Evolutionary conservation across 2,888 invertebrate genomes (phyloP), one percentile per base, ranked within the genome.

Genomic region (Schrankia costaestrigalis): DNA sequence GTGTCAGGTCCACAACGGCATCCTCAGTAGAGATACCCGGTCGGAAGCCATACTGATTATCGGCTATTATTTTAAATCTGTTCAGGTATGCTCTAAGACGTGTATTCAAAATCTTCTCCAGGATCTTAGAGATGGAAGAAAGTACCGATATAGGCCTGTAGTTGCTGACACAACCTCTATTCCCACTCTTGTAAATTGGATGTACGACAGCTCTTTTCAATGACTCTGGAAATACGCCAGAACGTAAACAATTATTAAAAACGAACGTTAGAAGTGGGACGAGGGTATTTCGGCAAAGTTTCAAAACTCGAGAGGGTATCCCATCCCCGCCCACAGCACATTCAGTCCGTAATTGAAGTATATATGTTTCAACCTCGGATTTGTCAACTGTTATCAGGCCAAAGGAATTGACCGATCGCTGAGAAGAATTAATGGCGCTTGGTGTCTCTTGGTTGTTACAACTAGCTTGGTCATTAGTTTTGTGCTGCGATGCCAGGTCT

Each of bases 91-190:
- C n/a, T 19, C n/a, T 29, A 4, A 29, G 11, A 3, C 3, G n/a
- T 1, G 8, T 29, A 11, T 13, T 21, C 1, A 29, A 15, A 9
- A 29, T 13, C 9, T 12, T 19, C 11, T 29, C 21, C n/a, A 29
- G 11, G 5, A 29, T 11, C n/a, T 29, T 29, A 10, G 29, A 21
- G 2, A 29, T 1, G 3, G 21, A 8, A 21, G 29, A 2, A 3
- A 29, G 6, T 6, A 29, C 13, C 2, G 29, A 29, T 8, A 17
- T 26, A 9, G 26, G 26, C 3, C 26, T 13, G 14, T 26, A 26
- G 14, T 26, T 26, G n/a, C 2, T 14, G 14, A 26, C 26, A 26
- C 12, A 26, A 11, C 8, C 9, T 15, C 10, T 26, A 7, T 3
- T 7, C 8, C 29, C 29, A 6, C 13, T 10, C 13, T 21, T 21